Base-by-base conservation (phyloP, 2,113 vertebrate genomes). In the Cyrtonyx montezumae region DNA sequence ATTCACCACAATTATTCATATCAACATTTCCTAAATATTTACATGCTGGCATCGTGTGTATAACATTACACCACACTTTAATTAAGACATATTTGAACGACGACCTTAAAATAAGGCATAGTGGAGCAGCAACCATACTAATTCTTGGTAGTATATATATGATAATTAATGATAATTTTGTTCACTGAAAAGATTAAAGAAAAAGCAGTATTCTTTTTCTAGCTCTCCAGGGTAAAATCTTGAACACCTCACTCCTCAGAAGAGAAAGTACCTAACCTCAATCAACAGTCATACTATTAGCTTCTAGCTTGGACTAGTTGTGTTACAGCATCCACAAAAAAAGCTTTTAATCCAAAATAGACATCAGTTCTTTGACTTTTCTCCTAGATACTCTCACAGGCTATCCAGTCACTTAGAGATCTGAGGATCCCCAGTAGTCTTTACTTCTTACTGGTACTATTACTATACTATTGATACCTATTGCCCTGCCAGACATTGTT, bases 321-420 rank as follows among this genome's bases (percentile, higher is more conserved):
- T 25, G 7, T 58, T 81, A 74, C 36, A 76, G 21, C 56, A 70
- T 51, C 32, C 61, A 80, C 73, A 55, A 55, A 34, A 62, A 10
- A 76, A 68, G 30, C 1, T 21, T 88, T 78, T 69, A 1, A 0
- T 46, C 70, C 58, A 73, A 84, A 90, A 7, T 6, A 73, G 22
- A 30, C 3, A 88, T 59, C 51, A 56, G 21, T 95, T 94, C 80
- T 93, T 82, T 92, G 78, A 9, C 58, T 92, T 56, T 58, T 95
- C 91, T 92, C 94, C 92, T 94, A 96, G 94, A 76, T 93, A 94
- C 92, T 94, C 91, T 94, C 94, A 93, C 22, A 95, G 84, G 63
- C 67, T 85, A 88, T 67, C 45, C 95, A 91, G 84, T 77, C 70
- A 62, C 25, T 75, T 3, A 7, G 12, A 45, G 37, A 51, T 17